Percentiles rank a stretch among this genome's conserved stretches.
Evolutionary conservation across 1,140 invertebrate species (phyloP).

Genomic region (Drosophila seguyi): DNA sequence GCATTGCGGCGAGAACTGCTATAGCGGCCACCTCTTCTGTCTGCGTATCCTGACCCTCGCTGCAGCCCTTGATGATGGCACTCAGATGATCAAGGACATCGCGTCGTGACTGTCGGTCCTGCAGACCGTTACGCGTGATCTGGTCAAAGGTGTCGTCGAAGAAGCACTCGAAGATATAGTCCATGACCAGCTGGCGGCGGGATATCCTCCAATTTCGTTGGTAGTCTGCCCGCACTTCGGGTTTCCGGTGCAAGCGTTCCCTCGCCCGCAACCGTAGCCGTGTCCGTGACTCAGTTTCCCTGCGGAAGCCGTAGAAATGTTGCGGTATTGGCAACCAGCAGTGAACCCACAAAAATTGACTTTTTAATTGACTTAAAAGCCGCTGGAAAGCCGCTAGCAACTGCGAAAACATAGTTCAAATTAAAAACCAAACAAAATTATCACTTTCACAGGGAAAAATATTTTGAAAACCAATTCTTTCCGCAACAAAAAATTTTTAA

Average conservation of each 20-base stretch:
- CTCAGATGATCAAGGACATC: slow-evolving; percentile 84
- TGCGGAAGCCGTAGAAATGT: slow-evolving; percentile 67
- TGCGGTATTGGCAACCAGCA: slow-evolving; percentile 51
- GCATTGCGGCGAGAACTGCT: slow-evolving; percentile 78
- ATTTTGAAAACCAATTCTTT: neutral
- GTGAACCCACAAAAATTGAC: slow-evolving; percentile 62
- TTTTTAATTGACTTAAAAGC: slow-evolving; percentile 75
- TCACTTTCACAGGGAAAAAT: slow-evolving; percentile 11
- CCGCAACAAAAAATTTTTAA: slow-evolving; percentile 5
- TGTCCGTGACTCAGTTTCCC: slow-evolving; percentile 43
- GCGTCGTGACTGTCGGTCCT: slow-evolving; percentile 78
- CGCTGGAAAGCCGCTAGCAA: slow-evolving; percentile 57
- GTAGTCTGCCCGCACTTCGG: slow-evolving; percentile 34
- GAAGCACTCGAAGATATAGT: slow-evolving; percentile 85
- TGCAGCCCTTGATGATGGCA: slow-evolving; percentile 81
- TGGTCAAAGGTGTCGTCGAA: slow-evolving; percentile 81
- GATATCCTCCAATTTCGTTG: slow-evolving; percentile 41
- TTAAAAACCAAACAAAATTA: slow-evolving; percentile 1
- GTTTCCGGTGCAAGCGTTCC: slow-evolving; percentile 17
- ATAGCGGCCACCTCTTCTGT: slow-evolving; percentile 77
- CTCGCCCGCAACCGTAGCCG: slow-evolving; percentile 23
- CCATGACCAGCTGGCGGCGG: slow-evolving; percentile 73
- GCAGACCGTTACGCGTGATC: slow-evolving; percentile 77
- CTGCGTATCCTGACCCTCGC: slow-evolving; percentile 74
- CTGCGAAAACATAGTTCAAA: slow-evolving; percentile 62